These are phyloP conservation scores for Netelia virgata DNA, from an alignment of 2,888 invertebrate genomes.

Conservation along the genomic window DNA sequence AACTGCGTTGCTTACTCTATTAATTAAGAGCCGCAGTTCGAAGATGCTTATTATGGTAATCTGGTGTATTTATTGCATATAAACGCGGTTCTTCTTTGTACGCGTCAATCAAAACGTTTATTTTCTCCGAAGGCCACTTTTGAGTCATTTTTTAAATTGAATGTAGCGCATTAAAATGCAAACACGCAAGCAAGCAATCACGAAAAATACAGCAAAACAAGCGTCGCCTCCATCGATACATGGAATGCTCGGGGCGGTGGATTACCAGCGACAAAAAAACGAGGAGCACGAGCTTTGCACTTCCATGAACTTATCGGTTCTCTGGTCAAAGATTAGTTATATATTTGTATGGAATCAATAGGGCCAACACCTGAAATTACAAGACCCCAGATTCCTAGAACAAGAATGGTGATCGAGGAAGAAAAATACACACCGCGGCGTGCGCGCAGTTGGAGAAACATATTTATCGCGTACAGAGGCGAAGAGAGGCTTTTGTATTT, in stretches of 20 bases:
- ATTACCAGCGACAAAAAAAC: too few species aligned
- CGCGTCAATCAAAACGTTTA: constrained; percentile 27
- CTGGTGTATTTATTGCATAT: constrained; percentile 35
- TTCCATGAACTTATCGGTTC: too few species aligned
- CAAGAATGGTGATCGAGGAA: constrained; percentile 50
- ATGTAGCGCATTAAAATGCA: background rate
- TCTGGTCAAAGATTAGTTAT: background rate
- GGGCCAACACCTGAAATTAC: background rate
- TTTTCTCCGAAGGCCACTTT: constrained; percentile 27
- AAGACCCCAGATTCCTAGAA: background rate
- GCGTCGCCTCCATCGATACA: too few species aligned
- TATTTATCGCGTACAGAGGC: constrained; percentile 59
- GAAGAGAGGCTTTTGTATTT: constrained; percentile 67
- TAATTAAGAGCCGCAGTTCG: too few species aligned
- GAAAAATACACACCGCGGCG: constrained; percentile 57
- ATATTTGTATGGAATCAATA: background rate
- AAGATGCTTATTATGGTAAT: constrained; percentile 42
- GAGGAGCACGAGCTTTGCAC: too few species aligned
- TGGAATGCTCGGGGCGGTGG: too few species aligned
- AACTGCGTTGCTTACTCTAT: constrained; percentile 19
- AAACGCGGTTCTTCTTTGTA: constrained; percentile 42
- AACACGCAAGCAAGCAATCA: constrained; percentile 12
- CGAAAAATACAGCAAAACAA: too few species aligned
- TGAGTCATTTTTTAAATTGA: constrained; percentile 23
- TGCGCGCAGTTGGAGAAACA: constrained; percentile 49